These are phyloP conservation scores for Cosmia pyralina DNA, from an alignment of 2,888 invertebrate genomes.

Conservation along the genomic window DNA sequence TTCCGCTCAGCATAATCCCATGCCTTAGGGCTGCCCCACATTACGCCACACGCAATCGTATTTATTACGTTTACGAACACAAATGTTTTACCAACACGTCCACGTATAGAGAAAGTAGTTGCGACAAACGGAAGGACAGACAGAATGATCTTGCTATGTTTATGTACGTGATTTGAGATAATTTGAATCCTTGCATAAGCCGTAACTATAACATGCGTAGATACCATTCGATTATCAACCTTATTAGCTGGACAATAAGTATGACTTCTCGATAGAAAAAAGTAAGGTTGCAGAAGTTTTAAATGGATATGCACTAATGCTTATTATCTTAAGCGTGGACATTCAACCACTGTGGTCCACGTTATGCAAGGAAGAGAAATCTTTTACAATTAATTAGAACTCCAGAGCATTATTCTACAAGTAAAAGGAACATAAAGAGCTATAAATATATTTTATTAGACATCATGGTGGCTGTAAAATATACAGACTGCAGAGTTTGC, in stretches of 20 bases:
- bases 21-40: constrained; percentile 68
- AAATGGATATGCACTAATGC: constrained; percentile 52
- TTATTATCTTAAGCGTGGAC: constrained; percentile 59
- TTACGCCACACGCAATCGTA: constrained; percentile 63
- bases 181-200: constrained; percentile 78
- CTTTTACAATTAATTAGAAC: constrained; percentile 51
- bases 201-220: constrained; percentile 54
- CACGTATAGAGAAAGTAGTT: constrained; percentile 85
- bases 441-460: constrained; percentile 4
- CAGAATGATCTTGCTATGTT: constrained; percentile 70
- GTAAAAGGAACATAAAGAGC: background rate
- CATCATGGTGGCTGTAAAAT: background rate
- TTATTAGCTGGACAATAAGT: constrained; percentile 59
- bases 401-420: constrained; percentile 19
- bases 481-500: background rate
- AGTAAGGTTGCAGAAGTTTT: constrained; percentile 38
- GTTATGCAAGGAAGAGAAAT: constrained; percentile 62
- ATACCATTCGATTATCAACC: constrained; percentile 59
- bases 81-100: constrained; percentile 73
- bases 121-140: constrained; percentile 80
- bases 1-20: background rate
- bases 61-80: constrained; percentile 60
- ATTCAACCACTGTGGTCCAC: constrained; percentile 47
- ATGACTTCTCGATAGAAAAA: constrained; percentile 24
- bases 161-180: constrained; percentile 79